Percentiles rank a stretch among this genome's conserved stretches.
Evolutionary conservation across 2,888 invertebrate species (phyloP).

Genomic region (Megaustenia siamemsis): DNA sequence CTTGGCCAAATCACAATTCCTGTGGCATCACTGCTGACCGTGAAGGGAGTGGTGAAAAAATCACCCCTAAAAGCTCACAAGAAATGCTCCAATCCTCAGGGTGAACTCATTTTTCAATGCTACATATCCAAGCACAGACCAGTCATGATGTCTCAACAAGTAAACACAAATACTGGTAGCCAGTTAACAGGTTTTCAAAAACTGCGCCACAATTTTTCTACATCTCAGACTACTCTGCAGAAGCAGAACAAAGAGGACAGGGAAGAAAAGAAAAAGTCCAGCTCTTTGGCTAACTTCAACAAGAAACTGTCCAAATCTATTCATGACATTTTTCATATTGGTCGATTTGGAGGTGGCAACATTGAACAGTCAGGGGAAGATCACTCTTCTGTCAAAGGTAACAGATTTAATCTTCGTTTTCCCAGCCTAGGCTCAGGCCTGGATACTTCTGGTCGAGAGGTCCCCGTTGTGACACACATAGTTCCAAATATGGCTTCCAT

Average conservation of each 20-base stretch:
- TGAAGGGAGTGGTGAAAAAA: constrained; percentile 66
- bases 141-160: constrained; percentile 38
- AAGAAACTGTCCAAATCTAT: constrained; percentile 74
- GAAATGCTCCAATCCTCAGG: constrained; percentile 75
- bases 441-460: constrained; percentile 62
- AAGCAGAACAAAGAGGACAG: constrained; percentile 56
- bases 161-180: constrained; percentile 32
- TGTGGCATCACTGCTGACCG: constrained; percentile 65
- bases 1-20: constrained; percentile 75
- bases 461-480: constrained; percentile 72
- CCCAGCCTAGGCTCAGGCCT: constrained; percentile 66
- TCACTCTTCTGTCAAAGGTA: constrained; percentile 36
- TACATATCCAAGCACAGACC: constrained; percentile 73
- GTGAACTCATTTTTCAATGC: constrained; percentile 75
- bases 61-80: constrained; percentile 75
- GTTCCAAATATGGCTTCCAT: constrained; percentile 72
- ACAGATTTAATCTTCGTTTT: constrained; percentile 47
- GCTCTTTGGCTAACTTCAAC: constrained; percentile 70
- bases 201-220: constrained; percentile 57
- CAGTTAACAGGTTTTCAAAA: constrained; percentile 60
- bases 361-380: constrained; percentile 58
- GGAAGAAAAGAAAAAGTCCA: constrained; percentile 58
- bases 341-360: constrained; percentile 62
- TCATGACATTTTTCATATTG: constrained; percentile 72
- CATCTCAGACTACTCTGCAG: constrained; percentile 48